These are phyloP conservation scores for Xylocampa areola DNA, from an alignment of 2,888 invertebrate genomes.

Conservation along the genomic window DNA sequence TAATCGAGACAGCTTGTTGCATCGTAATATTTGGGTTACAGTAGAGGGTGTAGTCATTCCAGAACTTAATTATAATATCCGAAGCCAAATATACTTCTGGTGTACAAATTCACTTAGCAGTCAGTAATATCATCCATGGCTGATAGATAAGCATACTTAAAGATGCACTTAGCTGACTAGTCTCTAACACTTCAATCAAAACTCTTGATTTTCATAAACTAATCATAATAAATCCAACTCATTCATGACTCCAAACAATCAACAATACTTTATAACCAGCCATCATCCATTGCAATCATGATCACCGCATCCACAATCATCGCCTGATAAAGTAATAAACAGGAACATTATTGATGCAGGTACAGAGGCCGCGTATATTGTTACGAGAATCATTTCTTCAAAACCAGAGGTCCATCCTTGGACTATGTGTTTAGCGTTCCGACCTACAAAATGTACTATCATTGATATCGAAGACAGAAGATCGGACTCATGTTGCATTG, in stretches of 20 bases:
- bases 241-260: conserved; percentile 20
- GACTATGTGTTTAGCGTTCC: conserved; percentile 89
- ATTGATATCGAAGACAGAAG: conserved; percentile 74
- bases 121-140: background rate
- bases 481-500: conserved; percentile 66
- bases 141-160: background rate
- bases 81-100: background rate
- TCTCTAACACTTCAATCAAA: conserved; percentile 8
- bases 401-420: conserved; percentile 84
- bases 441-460: conserved; percentile 88
- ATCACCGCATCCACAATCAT: no score
- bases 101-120: background rate
- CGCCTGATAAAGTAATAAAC: conserved; percentile 63
- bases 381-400: conserved; percentile 90
- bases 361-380: conserved; percentile 88
- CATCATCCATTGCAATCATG: conserved; percentile 39
- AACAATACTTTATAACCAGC: conserved; percentile 2
- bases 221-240: conserved; percentile 9
- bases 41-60: conserved; percentile 5
- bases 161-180: conserved; percentile 34
- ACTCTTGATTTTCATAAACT: conserved; percentile 10
- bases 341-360: conserved; percentile 85
- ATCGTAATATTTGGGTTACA: conserved; percentile 24
- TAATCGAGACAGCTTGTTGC: conserved; percentile 42
- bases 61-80: background rate